Percentiles rank a stretch among this genome's conserved stretches.
Evolutionary conservation across 2,888 invertebrate genomes (phyloP).

Genomic region (Drosophila atripex): DNA sequence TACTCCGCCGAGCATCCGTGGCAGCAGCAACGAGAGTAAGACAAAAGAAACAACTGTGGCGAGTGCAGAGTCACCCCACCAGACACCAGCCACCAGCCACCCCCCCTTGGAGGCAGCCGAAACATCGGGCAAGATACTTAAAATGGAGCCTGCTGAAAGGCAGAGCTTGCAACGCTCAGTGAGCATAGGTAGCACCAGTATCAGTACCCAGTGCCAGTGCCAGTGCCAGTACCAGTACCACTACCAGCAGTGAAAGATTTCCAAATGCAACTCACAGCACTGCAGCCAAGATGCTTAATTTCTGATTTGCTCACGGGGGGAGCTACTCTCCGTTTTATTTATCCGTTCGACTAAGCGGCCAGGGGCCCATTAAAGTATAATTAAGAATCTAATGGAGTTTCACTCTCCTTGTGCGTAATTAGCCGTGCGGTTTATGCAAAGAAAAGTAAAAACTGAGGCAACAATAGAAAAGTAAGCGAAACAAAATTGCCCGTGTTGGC

Average conservation of each 20-base stretch:
- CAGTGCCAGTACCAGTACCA: not conserved
- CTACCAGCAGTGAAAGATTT: slow-evolving; percentile 42
- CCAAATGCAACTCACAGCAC: slow-evolving; percentile 39
- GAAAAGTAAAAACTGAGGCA: slow-evolving; percentile 72
- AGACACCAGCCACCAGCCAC: slow-evolving; percentile 1
- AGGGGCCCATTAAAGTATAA: slow-evolving; percentile 68
- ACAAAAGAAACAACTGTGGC: slow-evolving; percentile 68
- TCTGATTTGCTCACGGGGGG: slow-evolving; percentile 12
- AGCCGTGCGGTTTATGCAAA: slow-evolving; percentile 67
- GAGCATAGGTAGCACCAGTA: slow-evolving; percentile 18
- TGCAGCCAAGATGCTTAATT: slow-evolving; percentile 24
- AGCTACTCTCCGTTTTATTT: slow-evolving; percentile 16
- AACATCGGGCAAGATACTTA: slow-evolving; percentile 57
- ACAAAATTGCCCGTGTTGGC: slow-evolving; percentile 22
- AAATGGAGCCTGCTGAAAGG: slow-evolving; percentile 48
- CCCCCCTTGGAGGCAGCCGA: slow-evolving; percentile 46
- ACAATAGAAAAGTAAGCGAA: slow-evolving; percentile 52
- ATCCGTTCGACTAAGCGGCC: slow-evolving; percentile 1
- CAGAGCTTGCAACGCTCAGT: slow-evolving; percentile 44
- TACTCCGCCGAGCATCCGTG: slow-evolving; percentile 21
- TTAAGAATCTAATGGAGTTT: slow-evolving; percentile 73
- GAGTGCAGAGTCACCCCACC: slow-evolving; percentile 54
- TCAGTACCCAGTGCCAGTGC: not conserved
- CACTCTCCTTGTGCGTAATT: slow-evolving; percentile 72
- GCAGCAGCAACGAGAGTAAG: slow-evolving; percentile 40